These are phyloP conservation scores for Euphysa ruthae DNA, from an alignment of 30 jellyfish, hydroid and myxozoan species.

Conservation along the genomic window DNA sequence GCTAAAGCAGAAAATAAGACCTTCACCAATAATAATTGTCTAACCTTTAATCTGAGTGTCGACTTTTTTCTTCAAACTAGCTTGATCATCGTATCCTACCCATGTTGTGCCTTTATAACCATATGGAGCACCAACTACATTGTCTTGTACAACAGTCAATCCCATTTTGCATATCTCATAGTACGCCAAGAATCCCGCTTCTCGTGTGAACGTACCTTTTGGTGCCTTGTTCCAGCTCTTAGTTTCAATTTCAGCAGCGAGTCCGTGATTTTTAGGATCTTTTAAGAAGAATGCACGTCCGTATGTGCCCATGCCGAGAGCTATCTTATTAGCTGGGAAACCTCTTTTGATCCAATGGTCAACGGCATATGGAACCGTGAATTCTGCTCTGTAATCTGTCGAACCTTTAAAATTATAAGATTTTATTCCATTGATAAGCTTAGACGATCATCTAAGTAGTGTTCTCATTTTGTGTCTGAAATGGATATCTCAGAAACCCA, in stretches of 20 bases:
- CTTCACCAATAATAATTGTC: too few relatives aligned
- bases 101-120: slow-evolving; percentile 42
- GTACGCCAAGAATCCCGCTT: slow-evolving; percentile 50
- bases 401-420: too few relatives aligned
- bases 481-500: too few relatives aligned
- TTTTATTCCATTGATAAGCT: too few relatives aligned
- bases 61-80: slow-evolving; percentile 24
- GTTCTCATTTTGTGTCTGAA: too few relatives aligned
- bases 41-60: slow-evolving; percentile 15
- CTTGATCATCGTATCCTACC: slow-evolving; percentile 42
- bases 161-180: slow-evolving; percentile 43
- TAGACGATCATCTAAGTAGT: too few relatives aligned
- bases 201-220: slow-evolving; percentile 34
- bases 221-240: slow-evolving; percentile 19
- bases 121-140: slow-evolving; percentile 28
- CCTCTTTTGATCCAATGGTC: slow-evolving; percentile 49
- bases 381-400: slow-evolving; percentile 10
- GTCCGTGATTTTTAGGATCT: slow-evolving; percentile 22
- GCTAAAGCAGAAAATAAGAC: too few relatives aligned
- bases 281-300: slow-evolving; percentile 37
- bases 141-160: slow-evolving; percentile 34
- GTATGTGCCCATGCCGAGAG: slow-evolving; percentile 52
- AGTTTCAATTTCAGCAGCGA: slow-evolving; percentile 29
- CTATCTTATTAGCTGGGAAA: slow-evolving; percentile 36
- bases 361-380: slow-evolving; percentile 33